These are phyloP conservation scores for Notothenia rossii DNA, from an alignment of 2,113 vertebrate species.

Conservation along the genomic window DNA sequence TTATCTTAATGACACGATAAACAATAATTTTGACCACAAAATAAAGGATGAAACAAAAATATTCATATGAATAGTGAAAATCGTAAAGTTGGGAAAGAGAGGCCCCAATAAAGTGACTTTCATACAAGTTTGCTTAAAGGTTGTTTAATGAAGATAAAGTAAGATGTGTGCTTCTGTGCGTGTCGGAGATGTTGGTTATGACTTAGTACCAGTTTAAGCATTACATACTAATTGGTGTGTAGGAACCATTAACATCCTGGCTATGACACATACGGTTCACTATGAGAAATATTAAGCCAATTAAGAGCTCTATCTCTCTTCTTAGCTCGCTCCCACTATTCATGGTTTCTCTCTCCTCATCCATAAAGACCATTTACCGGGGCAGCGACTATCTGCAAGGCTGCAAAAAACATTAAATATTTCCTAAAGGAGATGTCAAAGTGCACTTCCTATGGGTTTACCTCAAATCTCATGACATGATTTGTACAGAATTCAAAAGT, in stretches of 20 bases:
- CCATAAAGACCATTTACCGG: background rate
- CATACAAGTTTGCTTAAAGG: background rate
- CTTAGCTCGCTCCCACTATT: background rate
- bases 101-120: background rate
- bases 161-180: background rate
- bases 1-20: background rate
- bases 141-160: background rate
- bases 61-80: too few species aligned
- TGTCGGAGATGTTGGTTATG: background rate
- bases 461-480: background rate
- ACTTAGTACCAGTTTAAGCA: background rate
- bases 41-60: too few species aligned
- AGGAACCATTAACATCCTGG: background rate
- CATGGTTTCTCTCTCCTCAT: constrained; percentile 1
- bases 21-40: too few species aligned
- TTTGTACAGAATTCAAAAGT: background rate
- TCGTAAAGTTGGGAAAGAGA: too few species aligned
- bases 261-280: background rate
- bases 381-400: background rate
- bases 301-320: background rate
- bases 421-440: background rate
- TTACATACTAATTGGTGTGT: background rate
- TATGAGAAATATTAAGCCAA: background rate
- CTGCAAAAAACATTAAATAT: background rate
- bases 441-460: constrained; percentile 1